phyloP scores from a whole-genome alignment of 2,113 vertebrate species.

The Galemys pyrenaicus region DNA sequence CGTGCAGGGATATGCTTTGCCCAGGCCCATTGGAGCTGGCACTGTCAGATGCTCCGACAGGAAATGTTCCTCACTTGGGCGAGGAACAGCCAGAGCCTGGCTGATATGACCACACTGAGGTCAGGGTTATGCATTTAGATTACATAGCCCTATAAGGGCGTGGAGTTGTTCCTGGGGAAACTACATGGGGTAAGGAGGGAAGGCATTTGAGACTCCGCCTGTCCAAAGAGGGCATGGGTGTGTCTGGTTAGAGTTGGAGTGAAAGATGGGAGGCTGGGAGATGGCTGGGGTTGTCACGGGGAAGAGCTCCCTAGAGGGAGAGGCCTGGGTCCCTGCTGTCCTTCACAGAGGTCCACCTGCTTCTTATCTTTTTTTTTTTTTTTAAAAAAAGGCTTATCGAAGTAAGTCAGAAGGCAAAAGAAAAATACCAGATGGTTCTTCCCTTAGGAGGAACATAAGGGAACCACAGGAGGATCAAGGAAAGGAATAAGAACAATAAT shows the following conservation, averaged over 20 bases:
- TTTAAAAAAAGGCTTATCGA: too few species aligned
- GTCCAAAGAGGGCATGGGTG: fast-evolving
- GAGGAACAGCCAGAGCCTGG: background rate
- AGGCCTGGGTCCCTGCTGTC: background rate
- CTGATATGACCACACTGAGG: background rate
- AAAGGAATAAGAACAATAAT: too few species aligned
- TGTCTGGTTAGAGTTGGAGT: background rate
- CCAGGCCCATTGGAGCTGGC: fast-evolving
- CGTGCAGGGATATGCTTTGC: background rate
- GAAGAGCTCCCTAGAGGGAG: background rate
- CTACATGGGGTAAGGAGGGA: background rate
- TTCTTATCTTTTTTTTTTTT: background rate
- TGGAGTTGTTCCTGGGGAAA: background rate
- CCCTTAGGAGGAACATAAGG: too few species aligned
- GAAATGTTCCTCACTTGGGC: fast-evolving
- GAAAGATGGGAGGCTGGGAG: background rate
- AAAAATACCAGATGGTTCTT: too few species aligned
- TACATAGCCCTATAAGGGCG: too few species aligned
- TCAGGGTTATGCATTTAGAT: background rate
- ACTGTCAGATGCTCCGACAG: too few species aligned
- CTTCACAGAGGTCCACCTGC: background rate
- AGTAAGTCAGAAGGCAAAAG: too few species aligned
- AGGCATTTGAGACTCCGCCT: background rate
- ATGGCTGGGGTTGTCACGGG: background rate
- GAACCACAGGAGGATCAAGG: too few species aligned